phyloP scores from a whole-genome alignment of 2,113 vertebrate species.

The Sigmodon hispidus region DNA sequence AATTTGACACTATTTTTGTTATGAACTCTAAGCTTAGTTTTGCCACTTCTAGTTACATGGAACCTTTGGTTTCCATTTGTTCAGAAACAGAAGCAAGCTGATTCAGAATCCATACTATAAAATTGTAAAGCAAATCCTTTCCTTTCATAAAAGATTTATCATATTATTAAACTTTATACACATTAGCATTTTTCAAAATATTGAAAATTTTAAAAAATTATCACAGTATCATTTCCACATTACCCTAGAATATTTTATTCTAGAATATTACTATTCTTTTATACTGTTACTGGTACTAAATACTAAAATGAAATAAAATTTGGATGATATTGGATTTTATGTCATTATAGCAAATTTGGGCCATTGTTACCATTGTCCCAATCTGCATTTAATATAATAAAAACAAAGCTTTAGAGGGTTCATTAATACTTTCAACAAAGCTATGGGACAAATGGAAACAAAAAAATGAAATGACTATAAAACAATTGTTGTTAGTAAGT shows the following conservation, averaged over 20 bases:
- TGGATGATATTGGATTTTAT: neutral
- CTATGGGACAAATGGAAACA: neutral
- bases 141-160: neutral
- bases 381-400: neutral
- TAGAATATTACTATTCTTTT: neutral
- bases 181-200: conserved; percentile 11
- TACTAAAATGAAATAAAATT: neutral
- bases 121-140: neutral
- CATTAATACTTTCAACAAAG: neutral
- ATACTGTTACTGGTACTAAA: neutral
- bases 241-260: neutral
- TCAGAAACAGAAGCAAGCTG: conserved; percentile 54
- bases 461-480: neutral
- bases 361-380: neutral
- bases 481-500: neutral
- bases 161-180: neutral
- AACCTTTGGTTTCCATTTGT: conserved; percentile 62
- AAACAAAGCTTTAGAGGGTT: neutral
- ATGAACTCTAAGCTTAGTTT: conserved; percentile 88
- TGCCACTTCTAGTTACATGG: conserved; percentile 78
- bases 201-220: neutral
- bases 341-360: neutral
- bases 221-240: neutral
- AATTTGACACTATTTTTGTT: conserved; percentile 92
- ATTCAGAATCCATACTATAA: conserved; percentile 46